Percentiles rank a stretch among this genome's conserved stretches.
phyloP scores from a whole-genome alignment of 2,888 invertebrate genomes.

The Danaus chrysippus region DNA sequence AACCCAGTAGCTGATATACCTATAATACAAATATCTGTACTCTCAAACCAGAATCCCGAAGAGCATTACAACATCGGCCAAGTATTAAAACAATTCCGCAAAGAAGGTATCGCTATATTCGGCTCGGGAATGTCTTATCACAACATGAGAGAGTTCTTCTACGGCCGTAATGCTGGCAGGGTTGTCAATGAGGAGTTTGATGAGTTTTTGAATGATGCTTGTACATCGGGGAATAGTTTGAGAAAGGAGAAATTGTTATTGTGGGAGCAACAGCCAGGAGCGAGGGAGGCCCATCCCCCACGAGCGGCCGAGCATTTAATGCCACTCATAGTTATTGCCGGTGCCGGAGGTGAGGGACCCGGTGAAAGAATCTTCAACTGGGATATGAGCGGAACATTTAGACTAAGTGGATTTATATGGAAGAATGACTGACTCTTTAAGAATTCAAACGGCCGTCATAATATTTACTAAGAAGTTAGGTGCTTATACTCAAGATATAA shows the following conservation, averaged over 20 bases:
- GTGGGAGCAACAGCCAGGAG: slow-evolving; percentile 60
- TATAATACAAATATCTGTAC: slow-evolving; percentile 65
- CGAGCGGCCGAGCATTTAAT: slow-evolving; percentile 68
- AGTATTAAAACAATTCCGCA: slow-evolving; percentile 55
- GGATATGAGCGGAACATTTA: slow-evolving; percentile 61
- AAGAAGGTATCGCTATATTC: slow-evolving; percentile 63
- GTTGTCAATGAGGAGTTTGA: slow-evolving; percentile 68
- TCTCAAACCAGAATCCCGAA: slow-evolving; percentile 57
- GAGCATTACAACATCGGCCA: slow-evolving; percentile 63
- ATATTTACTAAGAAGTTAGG: too few species aligned
- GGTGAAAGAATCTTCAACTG: slow-evolving; percentile 67
- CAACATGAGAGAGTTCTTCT: slow-evolving; percentile 66
- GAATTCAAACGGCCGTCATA: too few species aligned
- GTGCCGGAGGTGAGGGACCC: slow-evolving; percentile 57
- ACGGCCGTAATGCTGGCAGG: slow-evolving; percentile 36
- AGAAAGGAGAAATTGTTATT: slow-evolving; percentile 48
- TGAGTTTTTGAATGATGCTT: slow-evolving; percentile 57
- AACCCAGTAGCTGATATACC: slow-evolving; percentile 66
- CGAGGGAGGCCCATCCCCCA: slow-evolving; percentile 61
- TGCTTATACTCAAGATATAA: too few species aligned
- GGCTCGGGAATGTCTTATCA: slow-evolving; percentile 74
- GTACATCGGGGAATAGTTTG: slow-evolving; percentile 52
- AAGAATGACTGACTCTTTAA: slow-evolving; percentile 45
- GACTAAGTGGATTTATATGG: slow-evolving; percentile 68
- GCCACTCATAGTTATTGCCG: slow-evolving; percentile 65